Base-by-base conservation (phyloP, 2,888 invertebrate species). In the Eudasyphora cyanicolor region DNA sequence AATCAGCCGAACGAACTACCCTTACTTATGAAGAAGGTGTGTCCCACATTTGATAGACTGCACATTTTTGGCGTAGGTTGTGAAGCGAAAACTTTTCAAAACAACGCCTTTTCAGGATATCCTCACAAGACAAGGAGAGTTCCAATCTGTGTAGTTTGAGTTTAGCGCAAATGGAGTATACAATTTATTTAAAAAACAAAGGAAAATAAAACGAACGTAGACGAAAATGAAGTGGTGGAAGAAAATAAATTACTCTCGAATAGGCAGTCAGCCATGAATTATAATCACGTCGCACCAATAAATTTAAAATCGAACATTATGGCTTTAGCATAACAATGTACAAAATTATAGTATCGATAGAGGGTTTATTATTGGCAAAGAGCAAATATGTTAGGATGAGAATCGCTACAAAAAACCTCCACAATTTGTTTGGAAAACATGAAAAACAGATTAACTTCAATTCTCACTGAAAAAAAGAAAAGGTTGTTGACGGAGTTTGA, bases 261-360 rank as follows among this genome's bases (percentile, higher is more conserved):
- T 82, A 64, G 84, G 86, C 84, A 82, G 45, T 29, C 51, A 8
- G 76, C 78, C 76, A 76, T 86, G 87, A 89, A 89, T 91, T 90
- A 90, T 90, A 88, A 90, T 89, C 91, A 91, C 91, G 91, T 91
- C 88, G 88, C 86, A 86, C 87, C 88, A 89, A 91, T 91, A 91
- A 91, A 90, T 88, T 89, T 86, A 76, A 87, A 89, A 89, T 88
- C 88, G 89, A 89, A 87, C 87, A 87, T 90, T 89, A 89, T 91
- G 89, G 87, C 88, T 89, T 88, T 87, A 85, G 87, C 82, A 86
- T 85, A 86, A 78, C 69, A 85, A 86, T 73, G 78, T 69, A 80
- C 21, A 70, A 70, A 67, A 75, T 17, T 17, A 6, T 12, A n/a
- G 49, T 64, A 70, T 64, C 57, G 19, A 4, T 21, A 17, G 21